phyloP scores from a whole-genome alignment of 2,888 invertebrate species.

The Pilophorus perplexus region DNA sequence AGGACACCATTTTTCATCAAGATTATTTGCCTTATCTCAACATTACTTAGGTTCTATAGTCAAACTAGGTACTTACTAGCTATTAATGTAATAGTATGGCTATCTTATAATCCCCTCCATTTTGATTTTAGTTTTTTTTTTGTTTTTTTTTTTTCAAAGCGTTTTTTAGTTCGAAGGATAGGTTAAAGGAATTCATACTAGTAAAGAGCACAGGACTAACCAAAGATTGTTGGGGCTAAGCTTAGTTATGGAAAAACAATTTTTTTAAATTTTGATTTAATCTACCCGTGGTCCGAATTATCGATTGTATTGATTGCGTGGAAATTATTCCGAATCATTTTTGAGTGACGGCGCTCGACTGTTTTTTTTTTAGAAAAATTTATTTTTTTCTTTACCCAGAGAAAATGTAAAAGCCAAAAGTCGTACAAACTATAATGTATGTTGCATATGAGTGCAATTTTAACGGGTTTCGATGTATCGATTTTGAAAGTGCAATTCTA shows the following conservation, averaged over 20 bases:
- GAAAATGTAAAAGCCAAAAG: slow-evolving; percentile 31
- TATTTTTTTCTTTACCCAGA: slow-evolving; percentile 5
- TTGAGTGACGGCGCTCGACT: slow-evolving; percentile 20
- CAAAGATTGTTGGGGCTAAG: slow-evolving; percentile 35
- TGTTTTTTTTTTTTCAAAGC: slow-evolving; percentile 8
- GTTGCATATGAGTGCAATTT: slow-evolving; percentile 44
- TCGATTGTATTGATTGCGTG: slow-evolving; percentile 2
- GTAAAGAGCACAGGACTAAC: slow-evolving; percentile 28
- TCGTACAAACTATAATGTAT: slow-evolving; percentile 43
- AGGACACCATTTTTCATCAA: too few relatives aligned
- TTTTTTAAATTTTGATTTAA: background rate
- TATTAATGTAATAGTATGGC: slow-evolving; percentile 11
- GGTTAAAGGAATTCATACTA: background rate
- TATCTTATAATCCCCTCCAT: slow-evolving; percentile 21
- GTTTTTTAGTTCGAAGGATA: slow-evolving; percentile 10
- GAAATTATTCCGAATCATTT: background rate
- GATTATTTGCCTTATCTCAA: too few relatives aligned
- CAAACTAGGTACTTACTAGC: slow-evolving; percentile 38
- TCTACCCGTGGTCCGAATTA: slow-evolving; percentile 14
- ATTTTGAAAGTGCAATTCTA: slow-evolving; percentile 41
- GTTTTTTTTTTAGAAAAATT: background rate
- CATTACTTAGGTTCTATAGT: slow-evolving; percentile 13
- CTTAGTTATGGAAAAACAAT: slow-evolving; percentile 2
- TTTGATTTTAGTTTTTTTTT: slow-evolving; percentile 10
- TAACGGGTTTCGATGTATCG: slow-evolving; percentile 45